Evolutionary conservation across 2,888 invertebrate species (phyloP).

Genomic region (Eupithecia inturbata): DNA sequence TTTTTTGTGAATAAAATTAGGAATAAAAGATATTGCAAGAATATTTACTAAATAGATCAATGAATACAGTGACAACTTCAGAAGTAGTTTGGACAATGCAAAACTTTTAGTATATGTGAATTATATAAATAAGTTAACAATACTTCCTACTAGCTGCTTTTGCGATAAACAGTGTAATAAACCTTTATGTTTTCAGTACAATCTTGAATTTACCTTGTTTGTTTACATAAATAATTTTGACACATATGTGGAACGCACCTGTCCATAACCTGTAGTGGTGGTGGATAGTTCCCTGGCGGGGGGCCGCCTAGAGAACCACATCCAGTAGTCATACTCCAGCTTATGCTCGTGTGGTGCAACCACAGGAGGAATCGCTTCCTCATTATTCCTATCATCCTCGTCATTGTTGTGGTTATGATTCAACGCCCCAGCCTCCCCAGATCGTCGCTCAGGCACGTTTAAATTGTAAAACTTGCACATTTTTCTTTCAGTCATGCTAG

Average conservation of each 20-base stretch:
- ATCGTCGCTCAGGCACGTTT: conserved; percentile 81
- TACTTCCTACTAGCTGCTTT: neutral
- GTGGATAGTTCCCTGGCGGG: conserved; percentile 74
- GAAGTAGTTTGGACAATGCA: neutral
- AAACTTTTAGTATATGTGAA: neutral
- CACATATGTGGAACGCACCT: conserved; percentile 58
- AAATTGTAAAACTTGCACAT: conserved; percentile 84
- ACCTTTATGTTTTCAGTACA: neutral
- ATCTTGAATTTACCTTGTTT: conserved; percentile 22
- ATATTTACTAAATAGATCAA: neutral
- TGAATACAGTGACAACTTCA: neutral
- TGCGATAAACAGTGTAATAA: neutral
- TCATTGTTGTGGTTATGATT: conserved; percentile 68
- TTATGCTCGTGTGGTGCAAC: conserved; percentile 95
- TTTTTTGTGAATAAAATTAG: neutral
- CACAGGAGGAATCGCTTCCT: conserved; percentile 68
- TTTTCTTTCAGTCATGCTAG: conserved; percentile 84
- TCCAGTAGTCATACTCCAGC: conserved; percentile 95
- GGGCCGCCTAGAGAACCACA: conserved; percentile 91
- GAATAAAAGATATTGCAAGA: neutral
- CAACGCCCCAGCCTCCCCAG: conserved; percentile 68
- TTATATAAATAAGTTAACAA: neutral
- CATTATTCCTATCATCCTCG: conserved; percentile 71
- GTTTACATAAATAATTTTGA: conserved; percentile 41
- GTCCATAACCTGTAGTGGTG: conserved; percentile 78